Base-by-base conservation (phyloP, 2,888 invertebrate genomes). In the Heliconius charithonia region DNA sequence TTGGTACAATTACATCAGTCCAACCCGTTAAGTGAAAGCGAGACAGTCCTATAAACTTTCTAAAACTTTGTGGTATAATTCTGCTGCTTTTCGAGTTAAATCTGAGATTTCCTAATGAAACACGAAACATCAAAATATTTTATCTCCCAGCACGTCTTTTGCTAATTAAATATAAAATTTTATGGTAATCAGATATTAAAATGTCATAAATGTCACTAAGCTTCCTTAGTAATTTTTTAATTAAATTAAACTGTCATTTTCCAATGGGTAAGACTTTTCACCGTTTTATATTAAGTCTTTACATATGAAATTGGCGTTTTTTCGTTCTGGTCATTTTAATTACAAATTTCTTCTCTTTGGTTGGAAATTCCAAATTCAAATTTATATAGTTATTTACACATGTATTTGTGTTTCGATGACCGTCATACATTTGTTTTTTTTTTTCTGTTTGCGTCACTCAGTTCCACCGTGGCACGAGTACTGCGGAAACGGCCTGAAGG, bases 91-190 rank as follows among this genome's bases (percentile, higher is more conserved):
- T 66, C 29, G 22, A 27, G 65, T 75, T 16, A 51, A 32, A 51
- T 66, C 6, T n/a, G 10, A 41, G 25, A 25, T 37, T 66, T 51
- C 32, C 32, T 75, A 51, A 66, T 66, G 65, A 75, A 65, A 32
- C 32, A 66, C 12, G 66, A 65, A 75, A 66, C 22, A 37, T n/a
- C 13, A 16, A 32, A 51, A 75, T 65, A 45, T 65, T 41, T 45
- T 27, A 75, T 22, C 25, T 37, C 13, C 29, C n/a, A 37, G 0
- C 37, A 62, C 62, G 25, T 62, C 0, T 22, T 41, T 63, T 74
- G 73, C 41, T 74, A 74, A 63, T 63, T 63, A 19, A 41, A 62
- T 63, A 41, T 22, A 27, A 63, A 12, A 74, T 27, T 63, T 63
- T 63, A 74, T 63, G 63, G 7, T 41, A 45, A 45, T 63, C 12